Percentiles rank a stretch among this genome's conserved stretches.
Conservation (phyloP, 2,888 invertebrate genomes). For the Xanthorhoe designata region DNA sequence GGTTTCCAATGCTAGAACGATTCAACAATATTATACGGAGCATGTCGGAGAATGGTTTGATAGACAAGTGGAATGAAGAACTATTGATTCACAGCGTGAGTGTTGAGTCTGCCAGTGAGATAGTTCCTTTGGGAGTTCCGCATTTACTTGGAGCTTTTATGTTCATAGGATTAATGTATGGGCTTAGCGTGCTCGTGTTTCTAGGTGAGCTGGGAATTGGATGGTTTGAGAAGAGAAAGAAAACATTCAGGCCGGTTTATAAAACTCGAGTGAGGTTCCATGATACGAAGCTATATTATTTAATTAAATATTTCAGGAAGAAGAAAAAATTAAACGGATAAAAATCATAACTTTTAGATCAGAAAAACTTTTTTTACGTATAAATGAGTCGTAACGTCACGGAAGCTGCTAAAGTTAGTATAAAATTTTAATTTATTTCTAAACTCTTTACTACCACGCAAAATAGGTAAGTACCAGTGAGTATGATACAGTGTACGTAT, state of each 20-base stretch:
- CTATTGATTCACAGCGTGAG: slow-evolving; percentile 64
- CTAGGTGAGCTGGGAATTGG: slow-evolving; percentile 61
- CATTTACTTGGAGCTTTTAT: slow-evolving; percentile 81
- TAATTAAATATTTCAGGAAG: slow-evolving; percentile 14
- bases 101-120: slow-evolving; percentile 60
- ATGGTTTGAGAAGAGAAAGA: slow-evolving; percentile 35
- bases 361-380: too few relatives aligned
- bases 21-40: slow-evolving; percentile 79
- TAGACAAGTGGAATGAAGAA: slow-evolving; percentile 80
- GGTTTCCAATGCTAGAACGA: slow-evolving; percentile 77
- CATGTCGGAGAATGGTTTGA: slow-evolving; percentile 79
- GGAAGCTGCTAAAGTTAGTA: too few relatives aligned
- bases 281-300: slow-evolving; percentile 7
- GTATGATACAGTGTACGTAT: slow-evolving; percentile 55
- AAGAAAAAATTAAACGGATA: neutral
- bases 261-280: slow-evolving; percentile 8
- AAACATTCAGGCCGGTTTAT: slow-evolving; percentile 7
- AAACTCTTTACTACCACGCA: slow-evolving; percentile 30
- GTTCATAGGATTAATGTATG: slow-evolving; percentile 76
- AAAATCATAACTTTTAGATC: too few relatives aligned
- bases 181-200: slow-evolving; percentile 66
- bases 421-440: slow-evolving; percentile 1
- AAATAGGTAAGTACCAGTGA: slow-evolving; percentile 44
- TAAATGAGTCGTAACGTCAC: too few relatives aligned
- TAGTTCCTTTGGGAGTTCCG: slow-evolving; percentile 69